A percentile compares a stretch with the other conserved stretches of the same genome.
Conservation (phyloP, 2,113 vertebrate species). For the Pygathrix nemaeus region DNA sequence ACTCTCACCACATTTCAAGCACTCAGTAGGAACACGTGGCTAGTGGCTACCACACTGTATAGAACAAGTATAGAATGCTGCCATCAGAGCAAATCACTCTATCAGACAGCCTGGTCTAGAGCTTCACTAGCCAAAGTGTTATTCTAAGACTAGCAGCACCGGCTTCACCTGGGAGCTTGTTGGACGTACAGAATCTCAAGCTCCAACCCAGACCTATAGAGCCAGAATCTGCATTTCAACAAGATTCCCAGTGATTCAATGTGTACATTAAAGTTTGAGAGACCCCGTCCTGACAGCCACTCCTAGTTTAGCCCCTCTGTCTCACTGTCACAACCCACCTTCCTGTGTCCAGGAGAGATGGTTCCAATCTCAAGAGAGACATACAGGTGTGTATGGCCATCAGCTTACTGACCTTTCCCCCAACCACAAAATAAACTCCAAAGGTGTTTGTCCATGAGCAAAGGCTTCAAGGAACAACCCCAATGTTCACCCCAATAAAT, state of each 20-base stretch:
- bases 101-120: rapidly evolving
- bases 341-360: neutral
- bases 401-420: neutral
- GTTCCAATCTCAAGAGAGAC: neutral
- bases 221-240: neutral
- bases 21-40: neutral
- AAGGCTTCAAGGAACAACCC: neutral
- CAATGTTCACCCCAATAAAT: neutral
- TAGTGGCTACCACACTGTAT: rapidly evolving
- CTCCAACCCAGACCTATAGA: neutral
- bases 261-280: rapidly evolving
- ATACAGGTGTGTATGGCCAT: rapidly evolving
- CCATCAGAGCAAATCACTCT: neutral
- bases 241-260: neutral
- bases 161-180: neutral
- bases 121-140: no score
- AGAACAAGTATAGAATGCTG: neutral
- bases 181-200: neutral
- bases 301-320: neutral
- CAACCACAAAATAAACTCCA: neutral
- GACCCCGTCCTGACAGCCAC: neutral
- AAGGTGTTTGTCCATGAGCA: rapidly evolving
- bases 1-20: neutral
- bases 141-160: no score
- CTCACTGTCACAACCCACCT: neutral